A percentile compares a stretch with the other conserved stretches of the same genome.
phyloP scores from a whole-genome alignment of 2,888 invertebrate species.

The Andricus quercusramuli region DNA sequence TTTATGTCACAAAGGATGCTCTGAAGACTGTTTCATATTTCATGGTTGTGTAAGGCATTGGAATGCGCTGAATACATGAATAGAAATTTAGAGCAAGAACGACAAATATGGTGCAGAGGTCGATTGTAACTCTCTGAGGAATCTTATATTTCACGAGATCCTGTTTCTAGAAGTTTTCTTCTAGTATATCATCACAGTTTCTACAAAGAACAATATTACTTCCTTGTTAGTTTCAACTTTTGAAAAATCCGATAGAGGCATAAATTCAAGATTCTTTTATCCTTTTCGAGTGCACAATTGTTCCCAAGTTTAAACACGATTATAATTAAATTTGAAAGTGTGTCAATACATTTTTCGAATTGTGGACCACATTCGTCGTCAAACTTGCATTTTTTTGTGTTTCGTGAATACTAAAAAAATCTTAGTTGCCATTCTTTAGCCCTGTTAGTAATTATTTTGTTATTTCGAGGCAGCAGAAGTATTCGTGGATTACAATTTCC shows the following conservation, averaged over 20 bases:
- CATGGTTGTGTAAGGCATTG: conserved; percentile 22
- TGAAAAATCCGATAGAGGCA: not conserved
- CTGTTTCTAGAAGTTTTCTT: conserved; percentile 30
- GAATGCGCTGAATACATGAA: conserved; percentile 36
- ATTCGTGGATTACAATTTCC: not conserved
- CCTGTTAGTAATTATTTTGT: not conserved
- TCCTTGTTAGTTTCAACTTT: conserved; percentile 8
- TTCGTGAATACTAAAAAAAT: not conserved
- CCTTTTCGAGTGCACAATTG: not conserved
- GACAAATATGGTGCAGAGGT: conserved; percentile 37
- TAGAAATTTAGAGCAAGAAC: conserved; percentile 30
- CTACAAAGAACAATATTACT: conserved; percentile 3
- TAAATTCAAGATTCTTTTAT: not conserved
- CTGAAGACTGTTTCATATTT: conserved; percentile 26
- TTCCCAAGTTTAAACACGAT: not conserved
- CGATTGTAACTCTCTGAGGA: conserved; percentile 34
- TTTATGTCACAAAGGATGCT: not conserved
- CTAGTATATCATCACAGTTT: conserved; percentile 12
- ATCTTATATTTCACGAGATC: conserved; percentile 27
- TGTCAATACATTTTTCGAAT: no score
- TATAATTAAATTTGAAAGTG: no score
- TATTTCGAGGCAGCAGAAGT: conserved; percentile 1
- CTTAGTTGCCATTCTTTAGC: not conserved
- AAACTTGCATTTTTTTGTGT: not conserved
- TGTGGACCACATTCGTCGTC: not conserved